Base-by-base conservation (phyloP, 2,888 invertebrate species). In the Leucoma salicis region DNA sequence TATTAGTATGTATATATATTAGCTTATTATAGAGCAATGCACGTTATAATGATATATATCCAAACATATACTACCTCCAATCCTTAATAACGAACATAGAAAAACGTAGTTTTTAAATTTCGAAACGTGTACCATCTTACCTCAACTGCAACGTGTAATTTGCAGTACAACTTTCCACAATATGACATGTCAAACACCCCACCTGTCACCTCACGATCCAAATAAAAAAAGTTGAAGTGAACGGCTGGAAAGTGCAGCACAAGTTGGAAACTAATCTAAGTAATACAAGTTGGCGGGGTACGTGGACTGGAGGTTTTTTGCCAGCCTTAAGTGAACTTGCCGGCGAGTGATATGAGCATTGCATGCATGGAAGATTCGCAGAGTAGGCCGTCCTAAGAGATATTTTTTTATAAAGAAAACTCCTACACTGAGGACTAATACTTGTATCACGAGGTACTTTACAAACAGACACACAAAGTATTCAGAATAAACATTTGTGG, bases 251-350 rank as follows among this genome's bases (percentile, higher is more conserved):
- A 31, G 34, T 43, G 42, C 37, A 21, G 50, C 55, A 61, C 57
- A 72, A 79, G 69, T 83, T 77, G 66, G 53, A 71, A 86, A 88
- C 83, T 85, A 88, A 88, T 87, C 86, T 87, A 85, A 85, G 82
- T 86, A 82, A 70, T 72, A 75, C 79, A 84, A 85, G 73, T 85
- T 84, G 76, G 76, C 75, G 83, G 84, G 83, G 82, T 76, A 78
- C 24, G 79, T 75, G 74, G 64, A 61, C 66, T 43, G 42, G 44
- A 46, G 70, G 77, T 78, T 81, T 82, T 79, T 78, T 64, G 68
- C 63, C 73, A 78, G 65, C 72, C 73, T 75, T 75, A 75, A 70
- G 57, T 63, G 70, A 67, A 70, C 72, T 71, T 64, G 69, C 62
- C 68, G 55, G 66, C 74, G 59, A 73, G 74, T 83, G 84, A 85